A percentile compares a stretch with the other conserved stretches of the same genome.
phyloP scores from a whole-genome alignment of 2,113 vertebrate species.

The Sylvietta virens region DNA sequence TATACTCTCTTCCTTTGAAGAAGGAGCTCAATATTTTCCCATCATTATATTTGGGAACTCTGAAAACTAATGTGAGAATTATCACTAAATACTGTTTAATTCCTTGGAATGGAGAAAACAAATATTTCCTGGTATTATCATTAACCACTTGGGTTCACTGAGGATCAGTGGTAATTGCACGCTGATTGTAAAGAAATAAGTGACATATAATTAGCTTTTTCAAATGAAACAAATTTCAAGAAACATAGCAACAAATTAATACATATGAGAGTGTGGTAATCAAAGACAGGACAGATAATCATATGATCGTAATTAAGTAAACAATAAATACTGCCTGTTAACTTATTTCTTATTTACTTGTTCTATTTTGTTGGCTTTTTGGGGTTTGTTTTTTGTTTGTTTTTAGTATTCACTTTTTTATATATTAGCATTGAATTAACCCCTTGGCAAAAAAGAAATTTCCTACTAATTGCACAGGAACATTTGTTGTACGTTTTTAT shows the following conservation, averaged over 20 bases:
- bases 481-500: background rate
- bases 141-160: background rate
- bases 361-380: background rate
- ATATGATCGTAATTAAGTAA: background rate
- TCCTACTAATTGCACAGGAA: background rate
- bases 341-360: background rate
- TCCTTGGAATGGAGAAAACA: background rate
- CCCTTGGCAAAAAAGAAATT: background rate
- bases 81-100: background rate
- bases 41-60: background rate
- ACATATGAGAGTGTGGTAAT: background rate
- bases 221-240: constrained; percentile 50
- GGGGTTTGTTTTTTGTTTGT: background rate
- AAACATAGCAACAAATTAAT: constrained; percentile 27
- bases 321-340: background rate
- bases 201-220: constrained; percentile 1
- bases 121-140: background rate
- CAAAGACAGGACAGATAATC: constrained; percentile 25
- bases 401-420: background rate
- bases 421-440: background rate
- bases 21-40: background rate
- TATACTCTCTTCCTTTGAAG: background rate
- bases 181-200: constrained; percentile 29
- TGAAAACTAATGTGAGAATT: background rate
- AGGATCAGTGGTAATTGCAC: constrained; percentile 14